phyloP scores from a whole-genome alignment of 1,140 invertebrate species.

The Bombus soroeensis region DNA sequence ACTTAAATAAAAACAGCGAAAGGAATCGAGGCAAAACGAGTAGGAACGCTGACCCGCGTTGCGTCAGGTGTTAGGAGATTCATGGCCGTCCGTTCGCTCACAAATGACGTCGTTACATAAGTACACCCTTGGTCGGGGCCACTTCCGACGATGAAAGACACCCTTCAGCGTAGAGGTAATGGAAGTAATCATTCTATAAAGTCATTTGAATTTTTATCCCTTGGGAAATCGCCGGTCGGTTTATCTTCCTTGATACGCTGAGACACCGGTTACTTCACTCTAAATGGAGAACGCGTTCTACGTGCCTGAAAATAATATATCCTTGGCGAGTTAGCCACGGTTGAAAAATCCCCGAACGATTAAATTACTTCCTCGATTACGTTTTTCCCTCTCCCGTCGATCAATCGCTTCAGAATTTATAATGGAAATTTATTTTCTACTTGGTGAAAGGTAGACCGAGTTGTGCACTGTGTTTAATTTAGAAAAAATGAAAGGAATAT shows the following conservation, averaged over 20 bases:
- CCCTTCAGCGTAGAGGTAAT: slow-evolving; percentile 42
- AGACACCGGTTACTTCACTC: not conserved
- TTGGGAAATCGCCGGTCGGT: not conserved
- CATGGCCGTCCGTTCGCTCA: slow-evolving; percentile 57
- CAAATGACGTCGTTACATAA: slow-evolving; percentile 70
- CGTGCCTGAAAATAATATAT: not conserved
- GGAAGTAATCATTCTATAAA: slow-evolving; percentile 56
- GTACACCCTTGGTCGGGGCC: slow-evolving; percentile 51
- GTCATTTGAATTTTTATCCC: slow-evolving; percentile 53
- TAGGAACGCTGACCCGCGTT: slow-evolving; percentile 48
- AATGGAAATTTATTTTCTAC: not conserved
- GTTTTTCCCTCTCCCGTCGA: not conserved
- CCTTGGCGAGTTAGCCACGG: not conserved
- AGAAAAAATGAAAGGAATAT: not conserved
- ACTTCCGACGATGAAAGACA: slow-evolving; percentile 48
- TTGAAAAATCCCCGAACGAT: not conserved
- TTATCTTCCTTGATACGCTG: not conserved
- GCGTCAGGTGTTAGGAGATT: slow-evolving; percentile 64
- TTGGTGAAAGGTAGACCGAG: not conserved
- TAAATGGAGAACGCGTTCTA: not conserved
- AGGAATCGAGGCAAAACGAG: slow-evolving; percentile 45
- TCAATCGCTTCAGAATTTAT: not conserved
- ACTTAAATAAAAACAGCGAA: slow-evolving; percentile 56
- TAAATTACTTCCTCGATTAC: not conserved
- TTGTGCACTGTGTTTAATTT: not conserved